Conservation (phyloP, 1,140 invertebrate species). For the Pachyrhynchus sulphureomaculatus region DNA sequence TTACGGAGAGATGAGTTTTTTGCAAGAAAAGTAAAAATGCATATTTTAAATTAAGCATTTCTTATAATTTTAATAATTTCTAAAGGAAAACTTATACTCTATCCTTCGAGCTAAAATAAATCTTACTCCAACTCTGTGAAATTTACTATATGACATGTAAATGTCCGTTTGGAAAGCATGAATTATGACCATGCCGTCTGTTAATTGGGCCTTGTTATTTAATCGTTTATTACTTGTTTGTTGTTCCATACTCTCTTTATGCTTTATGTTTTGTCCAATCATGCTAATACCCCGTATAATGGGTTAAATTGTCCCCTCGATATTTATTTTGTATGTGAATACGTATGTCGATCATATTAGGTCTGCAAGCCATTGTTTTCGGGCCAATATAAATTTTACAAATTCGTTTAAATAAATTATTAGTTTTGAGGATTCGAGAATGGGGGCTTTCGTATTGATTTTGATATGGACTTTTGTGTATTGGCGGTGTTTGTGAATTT, state of each 20-base stretch:
- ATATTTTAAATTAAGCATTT: too few relatives aligned
- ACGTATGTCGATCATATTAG: constrained; percentile 21
- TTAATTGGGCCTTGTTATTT: constrained; percentile 24
- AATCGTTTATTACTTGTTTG: constrained; percentile 25
- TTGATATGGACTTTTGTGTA: too few relatives aligned
- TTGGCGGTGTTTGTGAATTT: too few relatives aligned
- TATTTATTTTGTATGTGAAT: constrained; percentile 20
- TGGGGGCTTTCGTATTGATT: too few relatives aligned
- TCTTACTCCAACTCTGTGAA: background rate
- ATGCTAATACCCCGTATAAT: constrained; percentile 16
- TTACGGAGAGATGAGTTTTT: too few relatives aligned
- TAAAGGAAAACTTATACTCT: too few relatives aligned
- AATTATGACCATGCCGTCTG: constrained; percentile 12
- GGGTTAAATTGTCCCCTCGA: constrained; percentile 17
- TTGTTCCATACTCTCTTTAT: constrained; percentile 13
- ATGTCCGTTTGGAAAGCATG: constrained; percentile 7
- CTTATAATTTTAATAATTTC: too few relatives aligned
- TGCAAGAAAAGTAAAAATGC: too few relatives aligned
- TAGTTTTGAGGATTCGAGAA: background rate
- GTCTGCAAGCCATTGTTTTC: constrained; percentile 6
- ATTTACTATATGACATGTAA: constrained; percentile 19
- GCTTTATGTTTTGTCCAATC: constrained; percentile 20
- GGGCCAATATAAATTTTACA: background rate
- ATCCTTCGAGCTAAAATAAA: too few relatives aligned
- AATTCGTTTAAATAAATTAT: constrained; percentile 16